These are phyloP conservation scores for Drosophila longiperda DNA, from an alignment of 2,888 invertebrate species.

Conservation along the genomic window DNA sequence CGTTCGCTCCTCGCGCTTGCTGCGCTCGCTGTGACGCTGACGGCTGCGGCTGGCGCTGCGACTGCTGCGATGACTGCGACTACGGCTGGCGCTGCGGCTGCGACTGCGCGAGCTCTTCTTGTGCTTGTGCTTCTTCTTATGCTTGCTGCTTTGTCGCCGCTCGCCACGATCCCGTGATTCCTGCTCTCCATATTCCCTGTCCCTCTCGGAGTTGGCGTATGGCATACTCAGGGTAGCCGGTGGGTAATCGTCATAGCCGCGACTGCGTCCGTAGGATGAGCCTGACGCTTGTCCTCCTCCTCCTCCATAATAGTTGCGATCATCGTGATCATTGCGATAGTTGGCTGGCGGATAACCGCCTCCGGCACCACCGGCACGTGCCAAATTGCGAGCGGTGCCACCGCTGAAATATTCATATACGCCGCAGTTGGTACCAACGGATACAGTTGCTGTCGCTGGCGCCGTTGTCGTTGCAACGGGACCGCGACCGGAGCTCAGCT, in stretches of 20 bases:
- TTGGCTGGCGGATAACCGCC: constrained; percentile 54
- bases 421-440: constrained; percentile 26
- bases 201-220: constrained; percentile 53
- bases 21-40: constrained; percentile 62
- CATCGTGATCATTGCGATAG: constrained; percentile 83
- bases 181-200: constrained; percentile 51
- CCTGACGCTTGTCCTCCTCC: constrained; percentile 62
- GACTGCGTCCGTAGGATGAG: constrained; percentile 61
- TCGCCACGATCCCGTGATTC: constrained; percentile 20
- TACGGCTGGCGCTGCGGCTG: constrained; percentile 74
- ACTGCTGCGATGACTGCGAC: constrained; percentile 48
- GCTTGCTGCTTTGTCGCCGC: constrained; percentile 78
- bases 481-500: constrained; percentile 74
- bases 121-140: constrained; percentile 84
- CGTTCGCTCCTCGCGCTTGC: constrained; percentile 63
- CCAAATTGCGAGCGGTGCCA: constrained; percentile 37
- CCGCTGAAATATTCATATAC: constrained; percentile 65
- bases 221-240: constrained; percentile 51
- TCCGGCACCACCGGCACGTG: constrained; percentile 73
- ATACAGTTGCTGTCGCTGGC: constrained; percentile 18
- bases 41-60: constrained; percentile 71
- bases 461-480: constrained; percentile 20
- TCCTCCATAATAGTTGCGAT: constrained; percentile 70
- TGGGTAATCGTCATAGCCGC: constrained; percentile 71
- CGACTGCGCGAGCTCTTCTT: constrained; percentile 81